Base-by-base conservation (phyloP, 2,888 invertebrate genomes). In the Drosophila sordidula region DNA sequence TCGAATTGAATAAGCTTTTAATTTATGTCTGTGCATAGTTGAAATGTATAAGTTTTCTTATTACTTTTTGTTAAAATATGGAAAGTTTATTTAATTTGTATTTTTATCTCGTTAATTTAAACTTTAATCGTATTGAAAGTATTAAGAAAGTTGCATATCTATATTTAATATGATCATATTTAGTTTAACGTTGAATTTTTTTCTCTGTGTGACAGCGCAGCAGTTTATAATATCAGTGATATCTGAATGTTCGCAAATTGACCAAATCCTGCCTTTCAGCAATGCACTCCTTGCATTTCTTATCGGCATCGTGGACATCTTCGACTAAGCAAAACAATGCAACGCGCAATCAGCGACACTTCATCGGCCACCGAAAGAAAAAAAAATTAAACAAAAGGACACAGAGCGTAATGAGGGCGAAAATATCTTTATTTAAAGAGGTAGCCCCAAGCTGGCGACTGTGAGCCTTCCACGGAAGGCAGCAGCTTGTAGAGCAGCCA, bases 301-400 rank as follows among this genome's bases (percentile, higher is more conserved):
- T 83, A 83, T 83, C 82, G 87, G 62, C 84, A 71, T 79, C 81
- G 68, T 78, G 67, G 78, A 68, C 78, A 70, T 71, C 78, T 71
- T 67, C 63, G 61, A 67, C 51, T 46, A 70, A 72, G 78, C 87
- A 78, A 89, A 90, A 90, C 89, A 90, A 89, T 89, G 87, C 90
- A 89, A 86, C 78, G 89, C 87, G 81, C 87, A 89, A 89, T 89
- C 89, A 89, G 90, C 90, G 83, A 89, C 90, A 90, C 89, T 89
- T 89, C 89, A 90, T 89, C 89, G 90, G 71, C 87, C 78, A 75
- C 64, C 65, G 41, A 34, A 34, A 34, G 12, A 42, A 26, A 70
- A 57, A 55, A 50, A 26, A 36, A 44, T 36, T 38, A 89, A 81
- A 89, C 85, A 86, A 85, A 89, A 81, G 81, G 82, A 84, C 78